These are phyloP conservation scores for Hydrotaea cyrtoneurina DNA, from an alignment of 2,888 invertebrate species.

Conservation along the genomic window DNA sequence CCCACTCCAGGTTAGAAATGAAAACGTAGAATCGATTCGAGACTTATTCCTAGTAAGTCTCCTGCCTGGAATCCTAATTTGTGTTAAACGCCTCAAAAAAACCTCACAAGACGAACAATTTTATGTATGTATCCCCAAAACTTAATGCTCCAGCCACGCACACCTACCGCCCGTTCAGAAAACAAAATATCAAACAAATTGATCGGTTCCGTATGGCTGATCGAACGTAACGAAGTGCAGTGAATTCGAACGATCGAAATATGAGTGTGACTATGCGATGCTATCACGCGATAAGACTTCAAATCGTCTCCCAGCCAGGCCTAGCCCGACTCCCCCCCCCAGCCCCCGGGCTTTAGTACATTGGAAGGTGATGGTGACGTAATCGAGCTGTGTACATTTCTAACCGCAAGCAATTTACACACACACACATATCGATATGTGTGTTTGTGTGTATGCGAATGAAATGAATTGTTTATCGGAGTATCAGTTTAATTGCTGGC, in stretches of 20 bases:
- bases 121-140: too few species aligned
- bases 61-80: too few species aligned
- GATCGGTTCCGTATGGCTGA: slow-evolving; percentile 81
- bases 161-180: slow-evolving; percentile 35
- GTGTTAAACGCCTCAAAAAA: too few species aligned
- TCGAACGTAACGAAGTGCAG: slow-evolving; percentile 74
- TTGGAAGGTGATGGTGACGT: slow-evolving; percentile 18
- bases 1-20: too few species aligned
- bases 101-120: too few species aligned
- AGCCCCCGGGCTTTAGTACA: slow-evolving; percentile 10
- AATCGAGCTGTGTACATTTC: neutral
- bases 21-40: too few species aligned
- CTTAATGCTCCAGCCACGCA: slow-evolving; percentile 1
- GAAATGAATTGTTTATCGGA: slow-evolving; percentile 6
- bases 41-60: too few species aligned
- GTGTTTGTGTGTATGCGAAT: neutral
- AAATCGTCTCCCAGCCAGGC: slow-evolving; percentile 38
- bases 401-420: neutral
- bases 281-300: slow-evolving; percentile 77
- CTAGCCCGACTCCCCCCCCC: neutral
- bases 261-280: slow-evolving; percentile 77
- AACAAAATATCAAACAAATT: slow-evolving; percentile 77
- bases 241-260: slow-evolving; percentile 67
- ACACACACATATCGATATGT: too few species aligned
- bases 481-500: slow-evolving; percentile 66